Conservation (phyloP, 2,888 invertebrate species). For the Napeogenes sylphis region DNA sequence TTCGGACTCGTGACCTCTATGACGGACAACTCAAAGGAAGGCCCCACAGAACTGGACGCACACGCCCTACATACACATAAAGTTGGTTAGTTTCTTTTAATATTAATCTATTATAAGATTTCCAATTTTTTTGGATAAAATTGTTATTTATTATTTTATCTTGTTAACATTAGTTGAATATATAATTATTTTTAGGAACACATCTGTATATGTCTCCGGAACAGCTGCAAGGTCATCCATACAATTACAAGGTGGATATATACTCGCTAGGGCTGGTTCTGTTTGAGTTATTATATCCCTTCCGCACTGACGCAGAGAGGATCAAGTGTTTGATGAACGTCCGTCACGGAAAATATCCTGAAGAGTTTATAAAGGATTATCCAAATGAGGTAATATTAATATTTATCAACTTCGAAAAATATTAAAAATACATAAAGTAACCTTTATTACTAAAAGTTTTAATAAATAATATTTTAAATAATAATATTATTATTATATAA, state of each 20-base stretch:
- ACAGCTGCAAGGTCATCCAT: constrained; percentile 85
- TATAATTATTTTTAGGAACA: constrained; percentile 80
- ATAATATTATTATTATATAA: too few relatives aligned
- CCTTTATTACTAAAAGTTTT: too few relatives aligned
- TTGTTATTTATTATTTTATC: neutral
- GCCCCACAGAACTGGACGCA: constrained; percentile 42
- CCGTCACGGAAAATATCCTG: constrained; percentile 83
- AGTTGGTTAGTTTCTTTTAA: constrained; percentile 71
- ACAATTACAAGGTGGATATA: constrained; percentile 96
- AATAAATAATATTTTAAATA: too few relatives aligned
- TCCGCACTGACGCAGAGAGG: constrained; percentile 94
- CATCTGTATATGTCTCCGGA: constrained; percentile 99
- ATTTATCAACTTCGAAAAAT: neutral
- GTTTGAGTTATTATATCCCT: constrained; percentile 94
- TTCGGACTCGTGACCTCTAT: constrained; percentile 98
- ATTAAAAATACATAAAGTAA: neutral
- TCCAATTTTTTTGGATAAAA: neutral
- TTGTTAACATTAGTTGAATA: too few relatives aligned
- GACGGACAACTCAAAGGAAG: constrained; percentile 57
- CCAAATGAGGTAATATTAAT: constrained; percentile 80
- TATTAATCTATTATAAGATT: neutral
- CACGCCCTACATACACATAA: constrained; percentile 78
- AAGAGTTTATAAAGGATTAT: constrained; percentile 80
- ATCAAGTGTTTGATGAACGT: constrained; percentile 81
- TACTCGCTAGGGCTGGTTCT: constrained; percentile 96